Conservation (phyloP, 2,113 vertebrate genomes). For the Rhizomys pruinosus region DNA sequence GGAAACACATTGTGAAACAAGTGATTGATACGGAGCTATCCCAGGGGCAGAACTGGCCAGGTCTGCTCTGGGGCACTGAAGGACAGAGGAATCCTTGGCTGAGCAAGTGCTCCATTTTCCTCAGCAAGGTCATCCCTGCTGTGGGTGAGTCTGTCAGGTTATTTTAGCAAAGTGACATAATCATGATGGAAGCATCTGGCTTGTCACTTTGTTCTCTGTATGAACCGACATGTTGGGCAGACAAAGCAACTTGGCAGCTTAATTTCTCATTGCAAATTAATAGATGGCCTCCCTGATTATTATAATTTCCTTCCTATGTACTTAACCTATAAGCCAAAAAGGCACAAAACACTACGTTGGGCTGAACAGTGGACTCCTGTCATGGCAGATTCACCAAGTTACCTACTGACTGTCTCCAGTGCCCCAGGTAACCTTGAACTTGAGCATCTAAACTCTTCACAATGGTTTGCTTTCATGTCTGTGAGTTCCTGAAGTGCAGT, state of each 20-base stretch:
- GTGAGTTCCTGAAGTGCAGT: not conserved
- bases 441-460: too few relatives aligned
- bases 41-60: not conserved
- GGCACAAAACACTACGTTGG: too few relatives aligned
- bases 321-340: slow-evolving; percentile 48
- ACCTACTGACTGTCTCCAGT: too few relatives aligned
- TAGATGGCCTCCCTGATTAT: slow-evolving; percentile 63
- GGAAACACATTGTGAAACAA: not conserved
- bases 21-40: not conserved
- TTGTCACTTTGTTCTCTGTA: slow-evolving; percentile 42
- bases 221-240: not conserved
- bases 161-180: slow-evolving; percentile 13
- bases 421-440: too few relatives aligned
- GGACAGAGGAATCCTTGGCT: slow-evolving; percentile 17
- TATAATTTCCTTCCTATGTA: slow-evolving; percentile 54
- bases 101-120: slow-evolving; percentile 5
- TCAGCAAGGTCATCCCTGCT: slow-evolving; percentile 42
- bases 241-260: slow-evolving; percentile 57
- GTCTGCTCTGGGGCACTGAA: not conserved
- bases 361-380: too few relatives aligned
- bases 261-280: slow-evolving; percentile 68
- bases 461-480: too few relatives aligned
- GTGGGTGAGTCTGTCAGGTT: not conserved
- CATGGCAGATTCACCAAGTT: too few relatives aligned
- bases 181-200: not conserved